Evolutionary conservation across 1,140 invertebrate species (phyloP).

Genomic region (Brachionus sp.): DNA sequence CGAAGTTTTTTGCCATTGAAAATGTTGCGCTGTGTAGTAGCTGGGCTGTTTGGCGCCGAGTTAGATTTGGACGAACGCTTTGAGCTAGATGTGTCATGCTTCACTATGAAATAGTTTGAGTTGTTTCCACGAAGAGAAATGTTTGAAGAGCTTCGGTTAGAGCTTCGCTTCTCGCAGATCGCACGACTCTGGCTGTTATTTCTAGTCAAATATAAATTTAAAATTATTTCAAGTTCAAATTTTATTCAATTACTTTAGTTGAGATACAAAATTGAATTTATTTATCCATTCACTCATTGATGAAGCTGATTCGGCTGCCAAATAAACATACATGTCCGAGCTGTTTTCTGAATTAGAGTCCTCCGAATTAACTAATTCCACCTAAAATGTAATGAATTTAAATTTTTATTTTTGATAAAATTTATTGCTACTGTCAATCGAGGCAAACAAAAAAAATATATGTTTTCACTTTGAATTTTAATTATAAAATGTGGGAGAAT

Average conservation of each 20-base stretch:
- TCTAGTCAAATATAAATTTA: neutral
- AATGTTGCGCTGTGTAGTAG: neutral
- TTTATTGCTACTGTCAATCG: too few relatives aligned
- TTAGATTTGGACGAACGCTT: conserved; percentile 10
- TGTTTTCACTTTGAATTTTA: too few relatives aligned
- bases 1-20: neutral
- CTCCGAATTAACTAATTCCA: neutral
- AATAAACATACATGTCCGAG: conserved; percentile 13
- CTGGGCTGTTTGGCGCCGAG: conserved; percentile 27
- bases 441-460: too few relatives aligned
- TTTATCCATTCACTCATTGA: conserved; percentile 42
- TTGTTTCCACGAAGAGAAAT: neutral
- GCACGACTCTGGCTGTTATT: conserved; percentile 22
- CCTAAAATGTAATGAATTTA: neutral
- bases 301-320: conserved; percentile 7
- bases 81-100: conserved; percentile 9
- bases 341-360: neutral
- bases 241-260: conserved; percentile 12
- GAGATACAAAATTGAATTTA: conserved; percentile 43
- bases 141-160: conserved; percentile 18
- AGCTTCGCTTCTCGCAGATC: conserved; percentile 3
- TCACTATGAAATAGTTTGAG: conserved; percentile 28
- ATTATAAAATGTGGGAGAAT: too few relatives aligned
- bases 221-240: neutral
- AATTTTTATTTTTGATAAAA: neutral